Percentiles rank a stretch among this genome's conserved stretches.
phyloP scores from a whole-genome alignment of 2,888 invertebrate species.

The Leptarthrus brevirostris region DNA sequence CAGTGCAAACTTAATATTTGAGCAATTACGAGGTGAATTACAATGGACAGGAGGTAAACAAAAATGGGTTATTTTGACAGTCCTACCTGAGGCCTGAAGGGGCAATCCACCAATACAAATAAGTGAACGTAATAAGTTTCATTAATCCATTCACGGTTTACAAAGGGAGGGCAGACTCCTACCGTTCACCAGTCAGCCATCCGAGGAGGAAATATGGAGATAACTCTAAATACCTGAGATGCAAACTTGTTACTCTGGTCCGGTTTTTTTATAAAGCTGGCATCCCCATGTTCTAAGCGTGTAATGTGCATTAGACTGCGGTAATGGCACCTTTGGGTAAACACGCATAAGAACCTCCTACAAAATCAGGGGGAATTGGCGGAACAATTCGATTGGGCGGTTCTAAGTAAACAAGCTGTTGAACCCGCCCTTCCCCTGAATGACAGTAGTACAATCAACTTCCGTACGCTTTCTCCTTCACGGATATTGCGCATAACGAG shows the following conservation, averaged over 20 bases:
- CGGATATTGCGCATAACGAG: not conserved
- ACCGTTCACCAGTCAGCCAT: too few species aligned
- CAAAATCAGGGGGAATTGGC: not conserved
- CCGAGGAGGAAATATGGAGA: not conserved
- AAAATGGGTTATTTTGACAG: conserved; percentile 31
- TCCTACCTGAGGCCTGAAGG: conserved; percentile 23
- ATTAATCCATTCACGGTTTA: not conserved
- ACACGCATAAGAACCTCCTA: not conserved
- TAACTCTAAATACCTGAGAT: not conserved
- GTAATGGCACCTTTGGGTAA: conserved; percentile 31
- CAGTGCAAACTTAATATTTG: conserved; percentile 42
- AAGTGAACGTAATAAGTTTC: conserved; percentile 14
- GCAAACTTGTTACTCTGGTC: conserved; percentile 29
- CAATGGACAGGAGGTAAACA: conserved; percentile 31
- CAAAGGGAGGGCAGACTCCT: conserved; percentile 2
- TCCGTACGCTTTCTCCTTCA: not conserved
- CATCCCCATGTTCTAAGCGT: conserved; percentile 2
- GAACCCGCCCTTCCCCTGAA: conserved; percentile 18
- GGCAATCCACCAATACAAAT: conserved; percentile 7
- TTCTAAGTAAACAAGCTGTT: not conserved
- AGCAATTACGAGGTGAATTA: conserved; percentile 35
- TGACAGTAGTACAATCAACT: not conserved
- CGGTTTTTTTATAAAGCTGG: conserved; percentile 15
- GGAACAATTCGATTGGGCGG: not conserved
- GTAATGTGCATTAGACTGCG: not conserved